Evolutionary conservation across 2,113 vertebrate species (phyloP).

Genomic region (Calcarius ornatus): DNA sequence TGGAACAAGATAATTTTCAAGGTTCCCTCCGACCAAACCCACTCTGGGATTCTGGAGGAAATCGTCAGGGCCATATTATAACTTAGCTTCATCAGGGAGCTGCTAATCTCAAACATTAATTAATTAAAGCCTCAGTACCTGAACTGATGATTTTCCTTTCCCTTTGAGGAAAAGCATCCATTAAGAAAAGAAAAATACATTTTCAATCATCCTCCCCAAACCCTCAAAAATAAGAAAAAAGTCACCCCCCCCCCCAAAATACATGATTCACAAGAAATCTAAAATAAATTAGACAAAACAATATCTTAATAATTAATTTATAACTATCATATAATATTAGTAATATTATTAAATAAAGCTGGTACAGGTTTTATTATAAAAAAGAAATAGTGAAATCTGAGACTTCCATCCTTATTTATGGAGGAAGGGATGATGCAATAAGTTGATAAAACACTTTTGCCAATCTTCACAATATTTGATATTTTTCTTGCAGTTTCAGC

Average conservation of each 20-base stretch:
- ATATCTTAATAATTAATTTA: neutral
- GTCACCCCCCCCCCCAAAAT: neutral
- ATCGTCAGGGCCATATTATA: fast-evolving
- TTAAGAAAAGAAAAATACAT: neutral
- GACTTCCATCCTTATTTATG: neutral
- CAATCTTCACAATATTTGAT: neutral
- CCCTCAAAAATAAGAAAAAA: neutral
- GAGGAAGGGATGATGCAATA: neutral
- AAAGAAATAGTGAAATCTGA: neutral
- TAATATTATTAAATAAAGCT: neutral
- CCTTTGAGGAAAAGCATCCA: neutral
- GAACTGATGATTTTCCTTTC: neutral
- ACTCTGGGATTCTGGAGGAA: neutral
- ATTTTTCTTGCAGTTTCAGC: neutral
- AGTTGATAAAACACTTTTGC: neutral
- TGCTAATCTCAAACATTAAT: neutral
- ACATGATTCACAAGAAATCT: neutral
- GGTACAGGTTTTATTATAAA: neutral
- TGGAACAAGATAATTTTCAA: fast-evolving
- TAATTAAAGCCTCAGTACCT: neutral
- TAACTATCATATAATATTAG: neutral
- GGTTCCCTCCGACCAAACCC: neutral
- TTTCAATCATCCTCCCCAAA: neutral
- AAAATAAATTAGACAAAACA: neutral
- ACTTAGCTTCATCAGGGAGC: neutral